These are phyloP conservation scores for Trematomus loennbergii DNA, from an alignment of 2,113 vertebrate species.

Conservation along the genomic window DNA sequence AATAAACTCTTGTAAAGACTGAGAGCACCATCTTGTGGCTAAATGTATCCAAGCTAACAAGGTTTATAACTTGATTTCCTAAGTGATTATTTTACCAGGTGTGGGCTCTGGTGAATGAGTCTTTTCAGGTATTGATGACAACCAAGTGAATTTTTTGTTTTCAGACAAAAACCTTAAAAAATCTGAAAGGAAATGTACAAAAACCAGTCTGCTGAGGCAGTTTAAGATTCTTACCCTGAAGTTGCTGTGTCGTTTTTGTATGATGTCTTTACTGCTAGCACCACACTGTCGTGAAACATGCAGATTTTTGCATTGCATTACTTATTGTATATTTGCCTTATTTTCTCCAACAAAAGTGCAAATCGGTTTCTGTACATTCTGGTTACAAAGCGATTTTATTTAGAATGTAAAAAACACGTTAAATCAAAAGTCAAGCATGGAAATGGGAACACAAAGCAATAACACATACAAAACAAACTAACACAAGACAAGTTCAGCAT, in stretches of 20 bases:
- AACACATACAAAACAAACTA: conserved; percentile 31
- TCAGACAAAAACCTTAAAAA: neutral
- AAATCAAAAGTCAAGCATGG: conserved; percentile 2
- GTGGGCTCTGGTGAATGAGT: neutral
- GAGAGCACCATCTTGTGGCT: conserved; percentile 70
- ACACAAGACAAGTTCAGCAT: conserved; percentile 29
- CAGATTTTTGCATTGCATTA: neutral
- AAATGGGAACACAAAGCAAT: conserved; percentile 15
- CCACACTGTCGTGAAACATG: neutral
- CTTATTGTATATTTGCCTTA: conserved; percentile 17
- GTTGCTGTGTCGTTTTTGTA: neutral
- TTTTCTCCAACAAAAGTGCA: conserved; percentile 25
- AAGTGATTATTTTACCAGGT: neutral
- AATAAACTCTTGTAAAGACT: conserved; percentile 4
- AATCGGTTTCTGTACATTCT: neutral
- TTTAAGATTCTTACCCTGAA: neutral
- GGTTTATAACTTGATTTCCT: neutral
- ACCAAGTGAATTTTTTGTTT: neutral
- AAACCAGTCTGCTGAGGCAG: too few relatives aligned
- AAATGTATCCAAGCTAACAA: neutral
- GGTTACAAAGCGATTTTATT: conserved; percentile 3
- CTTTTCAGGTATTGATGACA: neutral
- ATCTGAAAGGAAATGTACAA: neutral
- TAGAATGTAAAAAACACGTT: neutral
- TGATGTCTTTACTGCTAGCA: neutral